phyloP scores from a whole-genome alignment of 92 coral and sea anemone genomes.

The Palythoa grandiflora region DNA sequence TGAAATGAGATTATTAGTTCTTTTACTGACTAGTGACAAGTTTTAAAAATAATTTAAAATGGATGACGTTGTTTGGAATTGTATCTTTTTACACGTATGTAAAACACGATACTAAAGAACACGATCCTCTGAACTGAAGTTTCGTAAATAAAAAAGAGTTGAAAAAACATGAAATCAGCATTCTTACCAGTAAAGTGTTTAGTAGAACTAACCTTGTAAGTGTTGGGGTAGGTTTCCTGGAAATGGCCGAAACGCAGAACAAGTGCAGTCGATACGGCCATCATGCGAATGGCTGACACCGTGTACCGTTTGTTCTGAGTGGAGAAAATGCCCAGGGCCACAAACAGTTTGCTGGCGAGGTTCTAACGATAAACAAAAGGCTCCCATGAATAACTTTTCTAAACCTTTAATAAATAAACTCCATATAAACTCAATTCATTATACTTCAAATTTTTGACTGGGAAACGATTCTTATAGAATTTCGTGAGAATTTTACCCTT shows the following conservation, averaged over 20 bases:
- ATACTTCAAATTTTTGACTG: not conserved
- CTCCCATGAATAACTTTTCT: slow-evolving; percentile 5
- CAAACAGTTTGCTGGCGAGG: slow-evolving; percentile 48
- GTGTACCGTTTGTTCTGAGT: slow-evolving; percentile 53
- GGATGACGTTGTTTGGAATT: not conserved
- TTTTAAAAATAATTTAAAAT: not conserved
- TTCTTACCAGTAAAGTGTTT: not conserved
- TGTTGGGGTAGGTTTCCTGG: slow-evolving; percentile 72
- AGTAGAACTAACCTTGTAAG: slow-evolving; percentile 61
- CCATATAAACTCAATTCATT: not conserved
- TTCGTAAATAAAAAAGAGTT: not conserved
- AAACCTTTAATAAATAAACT: not conserved
- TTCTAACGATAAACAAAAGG: slow-evolving; percentile 45
- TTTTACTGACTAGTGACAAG: slow-evolving; percentile 21
- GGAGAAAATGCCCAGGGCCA: slow-evolving; percentile 52
- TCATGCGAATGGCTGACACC: slow-evolving; percentile 64
- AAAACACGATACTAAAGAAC: not conserved
- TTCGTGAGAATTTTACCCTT: not conserved
- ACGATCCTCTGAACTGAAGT: not conserved
- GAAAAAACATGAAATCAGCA: not conserved
- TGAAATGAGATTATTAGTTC: not conserved
- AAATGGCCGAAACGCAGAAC: slow-evolving; percentile 97
- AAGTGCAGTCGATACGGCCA: slow-evolving; percentile 86
- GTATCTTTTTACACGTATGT: not conserved
- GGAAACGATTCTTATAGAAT: not conserved